phyloP scores from a whole-genome alignment of 1,140 invertebrate genomes.

The Drosophila melanica region DNA sequence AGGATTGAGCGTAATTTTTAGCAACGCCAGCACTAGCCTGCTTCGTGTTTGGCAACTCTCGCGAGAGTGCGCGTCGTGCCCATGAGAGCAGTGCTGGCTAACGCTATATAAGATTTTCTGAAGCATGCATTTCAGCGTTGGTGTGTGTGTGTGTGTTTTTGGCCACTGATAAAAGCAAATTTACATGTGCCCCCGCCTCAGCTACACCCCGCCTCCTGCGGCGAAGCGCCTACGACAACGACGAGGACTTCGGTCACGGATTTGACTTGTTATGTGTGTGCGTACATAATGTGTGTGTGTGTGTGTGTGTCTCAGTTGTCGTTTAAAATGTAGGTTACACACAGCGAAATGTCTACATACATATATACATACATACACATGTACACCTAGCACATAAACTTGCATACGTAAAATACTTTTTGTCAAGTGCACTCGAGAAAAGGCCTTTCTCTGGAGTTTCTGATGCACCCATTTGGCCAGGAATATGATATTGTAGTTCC shows the following conservation, averaged over 20 bases:
- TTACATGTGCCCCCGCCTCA: slow-evolving; percentile 55
- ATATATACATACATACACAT: slow-evolving; percentile 22
- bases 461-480: slow-evolving; percentile 1
- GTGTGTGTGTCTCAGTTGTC: slow-evolving; percentile 47
- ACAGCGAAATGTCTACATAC: slow-evolving; percentile 49
- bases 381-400: slow-evolving; percentile 16
- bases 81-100: slow-evolving; percentile 56
- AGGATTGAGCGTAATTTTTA: slow-evolving; percentile 10
- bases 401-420: slow-evolving; percentile 42
- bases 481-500: background rate
- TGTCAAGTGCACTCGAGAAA: slow-evolving; percentile 47
- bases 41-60: slow-evolving; percentile 35
- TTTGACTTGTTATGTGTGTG: slow-evolving; percentile 58
- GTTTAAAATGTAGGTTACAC: slow-evolving; percentile 80
- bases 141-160: slow-evolving; percentile 52
- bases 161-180: slow-evolving; percentile 73
- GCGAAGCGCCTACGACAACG: slow-evolving; percentile 33
- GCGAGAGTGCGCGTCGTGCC: slow-evolving; percentile 56
- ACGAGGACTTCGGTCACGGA: slow-evolving; percentile 64
- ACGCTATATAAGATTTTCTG: slow-evolving; percentile 58
- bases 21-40: slow-evolving; percentile 21
- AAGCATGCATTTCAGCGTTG: slow-evolving; percentile 35
- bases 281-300: slow-evolving; percentile 22
- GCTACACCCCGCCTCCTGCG: slow-evolving; percentile 11
- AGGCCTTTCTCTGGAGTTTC: slow-evolving; percentile 26